These are phyloP conservation scores for Heliconius himera DNA, from an alignment of 1,140 invertebrate genomes.

Conservation along the genomic window DNA sequence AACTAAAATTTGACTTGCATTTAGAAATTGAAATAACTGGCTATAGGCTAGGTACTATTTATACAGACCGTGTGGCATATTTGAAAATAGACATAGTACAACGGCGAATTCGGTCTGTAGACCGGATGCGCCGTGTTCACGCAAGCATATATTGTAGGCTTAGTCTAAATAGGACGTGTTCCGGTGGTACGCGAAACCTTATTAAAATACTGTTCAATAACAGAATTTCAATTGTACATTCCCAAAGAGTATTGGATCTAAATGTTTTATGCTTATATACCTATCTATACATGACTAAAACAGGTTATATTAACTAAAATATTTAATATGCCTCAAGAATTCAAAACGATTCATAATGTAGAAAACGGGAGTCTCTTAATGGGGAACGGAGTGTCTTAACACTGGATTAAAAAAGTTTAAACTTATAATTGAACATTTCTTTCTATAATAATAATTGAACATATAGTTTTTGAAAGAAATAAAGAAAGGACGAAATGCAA, in stretches of 20 bases:
- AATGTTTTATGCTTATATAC: no score
- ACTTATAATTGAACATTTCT: no score
- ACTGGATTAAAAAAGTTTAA: no score
- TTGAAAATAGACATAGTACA: slow-evolving; percentile 34
- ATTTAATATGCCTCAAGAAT: no score
- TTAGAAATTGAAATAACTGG: neutral
- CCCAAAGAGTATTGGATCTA: neutral
- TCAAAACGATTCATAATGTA: no score
- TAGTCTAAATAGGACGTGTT: slow-evolving; percentile 24
- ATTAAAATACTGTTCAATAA: slow-evolving; percentile 12
- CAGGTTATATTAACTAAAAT: no score
- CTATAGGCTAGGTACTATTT: slow-evolving; percentile 30
- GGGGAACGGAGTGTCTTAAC: no score
- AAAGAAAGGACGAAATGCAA: no score
- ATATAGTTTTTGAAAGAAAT: no score
- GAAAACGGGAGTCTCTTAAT: no score
- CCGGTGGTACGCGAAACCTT: slow-evolving; percentile 19
- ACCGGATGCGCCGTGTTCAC: slow-evolving; percentile 34
- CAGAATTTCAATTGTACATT: slow-evolving; percentile 9
- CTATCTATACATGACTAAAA: no score
- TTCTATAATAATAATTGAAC: no score
- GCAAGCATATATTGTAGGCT: slow-evolving; percentile 28
- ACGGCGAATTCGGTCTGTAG: slow-evolving; percentile 24
- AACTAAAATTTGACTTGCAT: neutral
- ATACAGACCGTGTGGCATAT: slow-evolving; percentile 31